Evolutionary conservation across 2,888 invertebrate genomes (phyloP), one percentile per base, ranked within the genome.

Genomic region (Aporophyla lueneburgensis): DNA sequence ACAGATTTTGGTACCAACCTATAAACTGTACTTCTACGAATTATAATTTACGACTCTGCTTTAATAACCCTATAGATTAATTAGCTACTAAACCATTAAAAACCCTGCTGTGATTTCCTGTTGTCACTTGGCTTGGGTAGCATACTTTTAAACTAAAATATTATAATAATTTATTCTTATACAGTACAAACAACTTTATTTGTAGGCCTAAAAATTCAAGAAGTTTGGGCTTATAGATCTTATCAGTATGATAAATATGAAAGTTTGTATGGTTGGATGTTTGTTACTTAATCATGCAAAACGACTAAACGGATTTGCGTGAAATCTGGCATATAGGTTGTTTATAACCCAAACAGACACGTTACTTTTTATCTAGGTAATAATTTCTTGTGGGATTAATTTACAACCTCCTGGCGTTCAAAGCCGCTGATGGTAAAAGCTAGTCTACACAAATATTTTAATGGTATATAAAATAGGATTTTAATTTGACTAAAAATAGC

Each of bases 41-140:
- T 16, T 24, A 24, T 66, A 66, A 56, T 70, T 73, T 63, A 80
- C 10, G 58, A 63, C 46, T 67, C 14, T 53, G 21, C 16, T 70
- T 71, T 71, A 53, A 74, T 40, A 51, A 27, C 66, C 56, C 51
- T 59, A 33, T 54, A 53, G 46, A 80, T 71, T 80, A 67, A 76
- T 65, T 63, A 61, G 33, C 33, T 33, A 40, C 3, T 49, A 2
- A 62, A 63, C 51, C n/a, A 65, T 58, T 59, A 46, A 16, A 76
- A 74, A 65, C 59, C 7, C 10, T 24, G 53, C 53, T 33, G 4
- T 14, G 43, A 24, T 77, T 77, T 70, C 46, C 24, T 58, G 24
- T 14, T 40, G 7, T 43, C 19, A 40, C 10, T 76, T 68, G 14
- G 1, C n/a, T 54, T 54, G 54, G n/a, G 12, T 3, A 33, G 21